Percentiles rank a stretch among this genome's conserved stretches.
phyloP scores from a whole-genome alignment of 2,113 vertebrate genomes.

The Calypte anna region DNA sequence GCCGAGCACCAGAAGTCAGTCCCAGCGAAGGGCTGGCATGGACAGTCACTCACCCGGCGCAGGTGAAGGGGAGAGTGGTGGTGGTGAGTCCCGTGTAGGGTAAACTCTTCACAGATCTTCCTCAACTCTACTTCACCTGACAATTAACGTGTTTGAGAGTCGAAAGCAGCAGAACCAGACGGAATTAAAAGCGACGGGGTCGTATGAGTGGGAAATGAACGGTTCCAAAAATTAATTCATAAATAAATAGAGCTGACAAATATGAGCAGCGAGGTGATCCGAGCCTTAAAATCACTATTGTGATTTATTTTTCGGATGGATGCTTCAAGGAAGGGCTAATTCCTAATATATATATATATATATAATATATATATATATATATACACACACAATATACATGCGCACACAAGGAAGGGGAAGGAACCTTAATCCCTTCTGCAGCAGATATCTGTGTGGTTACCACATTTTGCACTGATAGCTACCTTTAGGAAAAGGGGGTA shows the following conservation, averaged over 20 bases:
- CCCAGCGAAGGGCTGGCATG: not conserved
- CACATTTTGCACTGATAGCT: accelerated
- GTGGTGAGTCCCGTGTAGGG: not conserved
- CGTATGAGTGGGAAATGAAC: not conserved
- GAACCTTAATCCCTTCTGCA: not conserved
- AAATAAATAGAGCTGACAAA: not conserved
- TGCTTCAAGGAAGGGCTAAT: not conserved
- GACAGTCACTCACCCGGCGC: not conserved
- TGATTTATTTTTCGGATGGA: not conserved
- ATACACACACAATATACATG: no score
- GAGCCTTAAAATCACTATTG: not conserved
- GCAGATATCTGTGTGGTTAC: not conserved
- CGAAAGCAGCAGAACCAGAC: not conserved
- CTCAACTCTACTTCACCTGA: not conserved
- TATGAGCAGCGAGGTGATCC: not conserved
- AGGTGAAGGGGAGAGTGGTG: not conserved
- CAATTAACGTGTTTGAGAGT: not conserved
- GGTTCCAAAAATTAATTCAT: not conserved
- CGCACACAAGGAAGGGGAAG: not conserved
- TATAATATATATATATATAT: not conserved
- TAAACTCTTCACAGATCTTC: not conserved
- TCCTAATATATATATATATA: not conserved
- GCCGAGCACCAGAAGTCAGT: not conserved
- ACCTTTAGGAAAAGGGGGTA: not conserved
- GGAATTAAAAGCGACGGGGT: not conserved